Evolutionary conservation across 2,113 vertebrate species (phyloP).

Genomic region (Chunga burmeisteri): DNA sequence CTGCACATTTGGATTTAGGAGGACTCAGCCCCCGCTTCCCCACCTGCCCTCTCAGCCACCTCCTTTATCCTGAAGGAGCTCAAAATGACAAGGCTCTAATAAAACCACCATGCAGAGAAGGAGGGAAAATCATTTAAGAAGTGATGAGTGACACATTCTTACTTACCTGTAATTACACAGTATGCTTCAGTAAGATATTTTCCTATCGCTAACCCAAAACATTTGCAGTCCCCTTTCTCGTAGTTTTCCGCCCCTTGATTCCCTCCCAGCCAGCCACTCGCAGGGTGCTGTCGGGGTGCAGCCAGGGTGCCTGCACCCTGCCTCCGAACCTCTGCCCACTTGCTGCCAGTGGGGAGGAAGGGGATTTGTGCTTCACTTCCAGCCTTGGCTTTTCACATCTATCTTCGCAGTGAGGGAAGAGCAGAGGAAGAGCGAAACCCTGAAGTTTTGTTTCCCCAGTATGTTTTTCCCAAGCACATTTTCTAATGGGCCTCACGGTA

Average conservation of each 20-base stretch:
- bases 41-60: not conserved
- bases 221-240: not conserved
- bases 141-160: slow-evolving; percentile 18
- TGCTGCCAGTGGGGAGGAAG: not conserved
- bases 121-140: not conserved
- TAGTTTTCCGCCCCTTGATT: not conserved
- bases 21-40: not conserved
- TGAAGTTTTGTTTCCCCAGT: not conserved
- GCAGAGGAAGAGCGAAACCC: not conserved
- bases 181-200: not conserved
- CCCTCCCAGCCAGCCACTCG: not conserved
- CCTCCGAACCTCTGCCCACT: not conserved
- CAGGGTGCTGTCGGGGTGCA: not conserved
- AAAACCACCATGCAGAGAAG: not conserved
- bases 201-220: not conserved
- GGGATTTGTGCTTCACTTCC: not conserved
- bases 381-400: not conserved
- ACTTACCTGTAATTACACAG: slow-evolving; percentile 10
- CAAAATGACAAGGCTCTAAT: not conserved
- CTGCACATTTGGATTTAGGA: not conserved
- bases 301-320: not conserved
- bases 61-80: not conserved
- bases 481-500: not conserved
- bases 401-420: not conserved
- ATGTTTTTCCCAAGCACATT: not conserved